Evolutionary conservation across 2,797 vertebrate species (phyloP).

Genomic region (Gallinago stenura): DNA sequence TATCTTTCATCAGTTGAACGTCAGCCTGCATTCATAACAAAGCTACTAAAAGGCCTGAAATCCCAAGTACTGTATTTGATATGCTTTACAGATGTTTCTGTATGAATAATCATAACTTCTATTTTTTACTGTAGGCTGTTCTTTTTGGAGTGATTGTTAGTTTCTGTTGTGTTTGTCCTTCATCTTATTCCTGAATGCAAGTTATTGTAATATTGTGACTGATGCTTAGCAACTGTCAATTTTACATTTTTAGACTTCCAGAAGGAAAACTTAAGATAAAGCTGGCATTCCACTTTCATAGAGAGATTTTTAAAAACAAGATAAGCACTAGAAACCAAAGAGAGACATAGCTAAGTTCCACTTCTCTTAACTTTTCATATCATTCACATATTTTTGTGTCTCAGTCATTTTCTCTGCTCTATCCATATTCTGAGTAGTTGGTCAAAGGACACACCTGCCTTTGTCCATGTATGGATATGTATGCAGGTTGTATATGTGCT

Average conservation of each 20-base stretch:
- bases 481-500: neutral
- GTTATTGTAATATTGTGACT: conserved; percentile 27
- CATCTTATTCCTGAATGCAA: neutral
- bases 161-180: neutral
- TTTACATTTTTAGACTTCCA: neutral
- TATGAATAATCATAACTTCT: neutral
- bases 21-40: neutral
- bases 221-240: conserved; percentile 24
- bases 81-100: conserved; percentile 26
- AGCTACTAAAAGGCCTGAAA: neutral
- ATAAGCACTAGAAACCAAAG: neutral
- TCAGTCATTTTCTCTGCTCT: neutral
- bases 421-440: neutral
- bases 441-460: neutral
- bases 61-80: neutral
- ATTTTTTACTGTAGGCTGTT: neutral
- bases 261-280: neutral
- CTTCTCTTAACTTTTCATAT: neutral
- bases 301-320: neutral
- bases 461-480: fast-evolving
- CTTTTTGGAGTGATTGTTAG: neutral
- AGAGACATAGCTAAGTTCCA: neutral
- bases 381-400: neutral
- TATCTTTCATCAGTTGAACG: neutral
- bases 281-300: neutral